Percentiles rank a stretch among this genome's conserved stretches.
Conservation (phyloP, 2,797 vertebrate genomes). For the Anabacerthia variegaticeps region DNA sequence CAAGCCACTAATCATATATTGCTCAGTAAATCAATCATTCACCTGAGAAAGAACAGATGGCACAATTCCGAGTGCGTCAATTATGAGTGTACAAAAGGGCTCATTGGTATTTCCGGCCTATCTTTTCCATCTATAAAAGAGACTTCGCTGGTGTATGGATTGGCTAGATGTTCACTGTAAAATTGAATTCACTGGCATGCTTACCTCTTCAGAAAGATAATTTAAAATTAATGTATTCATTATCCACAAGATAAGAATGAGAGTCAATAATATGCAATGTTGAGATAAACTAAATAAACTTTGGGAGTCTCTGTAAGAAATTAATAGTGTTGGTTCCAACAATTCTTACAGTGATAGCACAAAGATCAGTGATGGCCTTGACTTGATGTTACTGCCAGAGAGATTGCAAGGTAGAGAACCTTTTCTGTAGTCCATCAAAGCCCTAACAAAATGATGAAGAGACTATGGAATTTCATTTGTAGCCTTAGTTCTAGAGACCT, state of each 20-base stretch:
- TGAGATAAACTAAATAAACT: neutral
- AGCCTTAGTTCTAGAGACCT: neutral
- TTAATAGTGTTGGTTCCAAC: neutral
- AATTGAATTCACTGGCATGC: neutral
- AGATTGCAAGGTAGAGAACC: neutral
- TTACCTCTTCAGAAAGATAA: neutral
- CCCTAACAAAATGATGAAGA: neutral
- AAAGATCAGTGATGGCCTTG: neutral
- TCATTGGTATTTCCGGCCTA: neutral
- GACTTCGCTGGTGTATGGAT: neutral
- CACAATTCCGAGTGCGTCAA: neutral
- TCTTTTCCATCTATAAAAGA: neutral
- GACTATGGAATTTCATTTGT: neutral
- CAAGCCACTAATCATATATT: conserved; percentile 17
- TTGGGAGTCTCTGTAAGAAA: neutral
- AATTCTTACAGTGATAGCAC: neutral
- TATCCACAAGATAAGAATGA: neutral
- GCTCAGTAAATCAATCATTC: conserved; percentile 36
- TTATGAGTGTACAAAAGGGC: neutral
- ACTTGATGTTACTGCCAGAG: neutral
- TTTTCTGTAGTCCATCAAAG: neutral
- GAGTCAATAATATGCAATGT: neutral
- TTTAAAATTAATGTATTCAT: neutral
- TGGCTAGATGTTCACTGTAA: neutral
- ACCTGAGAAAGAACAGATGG: conserved; percentile 28